Base-by-base conservation (phyloP, 1,140 invertebrate genomes). In the Drosophila melanica region DNA sequence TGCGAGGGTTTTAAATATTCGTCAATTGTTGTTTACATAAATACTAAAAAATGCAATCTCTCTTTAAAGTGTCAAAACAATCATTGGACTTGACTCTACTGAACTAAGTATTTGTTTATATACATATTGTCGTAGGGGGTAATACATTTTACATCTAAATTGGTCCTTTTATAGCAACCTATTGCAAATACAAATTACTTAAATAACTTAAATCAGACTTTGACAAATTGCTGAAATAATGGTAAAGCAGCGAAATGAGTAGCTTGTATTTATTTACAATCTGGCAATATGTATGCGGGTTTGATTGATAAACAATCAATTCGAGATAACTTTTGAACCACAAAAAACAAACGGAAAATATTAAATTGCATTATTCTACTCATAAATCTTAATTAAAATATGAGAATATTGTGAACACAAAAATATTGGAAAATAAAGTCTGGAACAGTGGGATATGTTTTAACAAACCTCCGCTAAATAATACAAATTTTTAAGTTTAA, bases 61-160 rank as follows among this genome's bases (percentile, higher is more conserved):
- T 41, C 1, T 12, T 41, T 41, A 41, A n/a, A 1, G 20, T 27
- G 45, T 11, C n/a, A 6, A 12, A 23, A 27, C 23, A 30, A 48
- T 33, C 4, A 20, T n/a, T 47, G 37, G 41, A 44, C 41, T 58
- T 16, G 55, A 45, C n/a, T 57, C 51, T 41, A 14, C 14, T 35
- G 9, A 41, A n/a, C 39, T 20, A 54, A 9, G 7, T 23, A 23
- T 18, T 16, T 11, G n/a, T 57, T 23, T 55, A 44, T 58, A 30
- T 58, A 58, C 23, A 58, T 58, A 58, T 58, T 58, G 37, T 55
- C 53, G n/a, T 55, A 27, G 55, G 9, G 30, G 41, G 41, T 45
- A 45, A 45, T 30, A 30, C 12, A 9, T 35, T 35, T 10, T 45
- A 33, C n/a, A 44, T 14, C 41, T 58, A 44, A 27, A 20, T 58